Base-by-base conservation (phyloP, 2,888 invertebrate species). In the Halocaridina rubra region DNA sequence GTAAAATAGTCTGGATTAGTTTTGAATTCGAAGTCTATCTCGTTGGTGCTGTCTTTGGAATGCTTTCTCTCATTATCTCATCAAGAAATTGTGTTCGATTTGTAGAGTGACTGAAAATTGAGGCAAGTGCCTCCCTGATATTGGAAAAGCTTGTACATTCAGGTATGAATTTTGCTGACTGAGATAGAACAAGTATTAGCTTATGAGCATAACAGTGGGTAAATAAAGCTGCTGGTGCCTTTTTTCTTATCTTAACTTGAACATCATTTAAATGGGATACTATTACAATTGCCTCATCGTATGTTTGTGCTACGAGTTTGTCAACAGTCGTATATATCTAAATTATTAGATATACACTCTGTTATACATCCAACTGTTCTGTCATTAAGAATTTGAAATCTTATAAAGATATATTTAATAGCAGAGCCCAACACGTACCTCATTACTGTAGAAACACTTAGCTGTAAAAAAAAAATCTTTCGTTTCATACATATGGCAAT, bases 31-130 rank as follows among this genome's bases (percentile, higher is more conserved):
- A 75, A 46, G n/a, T 27, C 72, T 29, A 71, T 75, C 75, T 46
- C 8, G 75, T 75, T 46, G 39, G 75, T 46, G 8, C 13, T 57
- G 46, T 46, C 53, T 8, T 46, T 32, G 32, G 22, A 7, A 19
- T n/a, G 39, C 39, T 8, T 22, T 75, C 10, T 46, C 8, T 57
- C 16, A 71, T 10, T 7, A n/a, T 75, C n/a, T 32, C 39, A 39
- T 61, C 30, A 27, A 57, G 24, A 77, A 59, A 77, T 24, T 77
- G 59, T 27, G 27, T 77, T 77, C 27, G 57, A 27, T 77, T 77
- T 19, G 39, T 33, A 57, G 33, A 77, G 59, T 59, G 77, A 59
- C 30, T 67, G 77, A 77, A 77, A 77, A 77, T 61, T 59, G 77
- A 61, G 57, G 59, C 59, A 59, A 59, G 77, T 13, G 7, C 24